Percentiles rank a stretch among this genome's conserved stretches.
Evolutionary conservation across 2,888 invertebrate species (phyloP).

Genomic region (Melanostoma scalare): DNA sequence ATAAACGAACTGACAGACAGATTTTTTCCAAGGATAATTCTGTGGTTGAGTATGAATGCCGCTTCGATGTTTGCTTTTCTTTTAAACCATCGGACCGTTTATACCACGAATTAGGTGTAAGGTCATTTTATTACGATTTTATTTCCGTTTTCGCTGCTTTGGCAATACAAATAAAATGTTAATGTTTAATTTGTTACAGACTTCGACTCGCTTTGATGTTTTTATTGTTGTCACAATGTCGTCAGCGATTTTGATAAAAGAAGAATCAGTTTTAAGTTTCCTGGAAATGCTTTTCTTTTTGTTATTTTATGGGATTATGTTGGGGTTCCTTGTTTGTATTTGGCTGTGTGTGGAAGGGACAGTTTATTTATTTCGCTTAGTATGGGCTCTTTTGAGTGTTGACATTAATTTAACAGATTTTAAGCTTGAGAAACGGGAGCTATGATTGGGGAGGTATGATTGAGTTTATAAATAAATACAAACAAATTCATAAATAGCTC

Average conservation of each 20-base stretch:
- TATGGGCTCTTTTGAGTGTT: slow-evolving; percentile 11
- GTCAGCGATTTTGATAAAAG: slow-evolving; percentile 46
- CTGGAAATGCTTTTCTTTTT: slow-evolving; percentile 18
- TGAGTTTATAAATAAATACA: slow-evolving; percentile 37
- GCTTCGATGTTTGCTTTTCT: slow-evolving; percentile 12
- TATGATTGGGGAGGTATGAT: slow-evolving; percentile 9
- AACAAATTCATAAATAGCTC: not conserved
- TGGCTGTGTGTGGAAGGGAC: not conserved
- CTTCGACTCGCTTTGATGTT: slow-evolving; percentile 41
- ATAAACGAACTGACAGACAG: slow-evolving; percentile 41
- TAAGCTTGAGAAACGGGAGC: not conserved
- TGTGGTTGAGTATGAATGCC: not conserved
- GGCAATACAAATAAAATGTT: slow-evolving; percentile 56
- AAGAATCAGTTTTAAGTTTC: slow-evolving; percentile 45
- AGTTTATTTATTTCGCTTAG: slow-evolving; percentile 8
- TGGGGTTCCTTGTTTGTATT: not conserved
- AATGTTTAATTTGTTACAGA: slow-evolving; percentile 50
- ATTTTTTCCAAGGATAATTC: slow-evolving; percentile 32
- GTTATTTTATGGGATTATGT: slow-evolving; percentile 15
- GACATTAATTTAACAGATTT: slow-evolving; percentile 30
- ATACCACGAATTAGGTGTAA: slow-evolving; percentile 51
- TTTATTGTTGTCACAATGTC: slow-evolving; percentile 37
- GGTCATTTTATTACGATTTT: slow-evolving; percentile 49
- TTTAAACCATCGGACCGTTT: slow-evolving; percentile 12
- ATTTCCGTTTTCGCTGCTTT: slow-evolving; percentile 16